Evolutionary conservation across 2,888 invertebrate species (phyloP).

Genomic region (Carpatolechia fugitivella): DNA sequence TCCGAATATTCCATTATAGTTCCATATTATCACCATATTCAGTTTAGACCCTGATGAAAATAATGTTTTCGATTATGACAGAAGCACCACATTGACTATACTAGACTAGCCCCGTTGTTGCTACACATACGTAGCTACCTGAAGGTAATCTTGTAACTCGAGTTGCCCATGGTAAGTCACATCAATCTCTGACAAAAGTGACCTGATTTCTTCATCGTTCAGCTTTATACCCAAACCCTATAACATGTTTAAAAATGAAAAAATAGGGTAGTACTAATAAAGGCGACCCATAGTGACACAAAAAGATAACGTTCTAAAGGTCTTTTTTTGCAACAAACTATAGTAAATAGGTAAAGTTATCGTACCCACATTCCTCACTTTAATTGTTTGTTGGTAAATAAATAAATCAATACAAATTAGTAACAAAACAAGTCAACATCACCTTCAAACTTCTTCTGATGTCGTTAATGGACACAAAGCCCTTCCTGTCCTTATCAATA

Average conservation of each 20-base stretch:
- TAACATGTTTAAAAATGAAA: conserved; percentile 40
- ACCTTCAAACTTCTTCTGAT: conserved; percentile 97
- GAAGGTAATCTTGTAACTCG: conserved; percentile 92
- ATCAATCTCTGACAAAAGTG: conserved; percentile 91
- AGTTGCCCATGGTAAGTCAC: conserved; percentile 91
- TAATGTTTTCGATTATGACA: neutral
- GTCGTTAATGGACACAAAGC: conserved; percentile 98
- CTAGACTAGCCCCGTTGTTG: neutral
- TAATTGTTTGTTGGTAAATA: too few relatives aligned
- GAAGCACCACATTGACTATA: conserved; percentile 1
- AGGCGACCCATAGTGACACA: too few relatives aligned
- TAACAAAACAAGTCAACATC: conserved; percentile 7
- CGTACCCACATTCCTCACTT: too few relatives aligned
- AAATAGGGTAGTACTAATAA: neutral
- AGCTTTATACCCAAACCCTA: conserved; percentile 83
- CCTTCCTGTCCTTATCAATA: conserved; percentile 97
- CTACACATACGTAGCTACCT: conserved; percentile 79
- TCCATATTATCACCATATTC: neutral
- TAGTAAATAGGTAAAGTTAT: too few relatives aligned
- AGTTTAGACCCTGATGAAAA: neutral
- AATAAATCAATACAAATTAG: too few relatives aligned
- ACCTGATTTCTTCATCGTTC: conserved; percentile 85
- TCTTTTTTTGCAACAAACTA: too few relatives aligned
- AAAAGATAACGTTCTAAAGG: too few relatives aligned
- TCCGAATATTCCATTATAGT: too few relatives aligned